A percentile compares a stretch with the other conserved stretches of the same genome.
Conservation (phyloP, 2,113 vertebrate species). For the Pseudopipra pipra region DNA sequence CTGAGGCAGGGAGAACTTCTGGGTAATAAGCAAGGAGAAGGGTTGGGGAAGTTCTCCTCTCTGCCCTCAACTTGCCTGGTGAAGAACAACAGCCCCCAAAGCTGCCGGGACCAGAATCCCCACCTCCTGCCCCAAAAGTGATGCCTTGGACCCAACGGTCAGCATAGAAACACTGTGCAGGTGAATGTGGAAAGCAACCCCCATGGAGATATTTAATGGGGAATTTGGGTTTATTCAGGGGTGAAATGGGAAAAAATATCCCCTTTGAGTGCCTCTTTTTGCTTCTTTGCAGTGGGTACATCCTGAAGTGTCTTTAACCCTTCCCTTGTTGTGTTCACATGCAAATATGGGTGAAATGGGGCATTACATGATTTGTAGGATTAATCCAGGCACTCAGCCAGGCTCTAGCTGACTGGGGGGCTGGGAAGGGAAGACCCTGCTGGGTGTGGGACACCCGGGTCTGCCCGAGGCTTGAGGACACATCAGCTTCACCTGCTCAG, state of each 20-base stretch:
- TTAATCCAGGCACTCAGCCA: background rate
- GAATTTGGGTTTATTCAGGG: background rate
- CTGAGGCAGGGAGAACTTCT: conserved; percentile 18
- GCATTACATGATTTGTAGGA: background rate
- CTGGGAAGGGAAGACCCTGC: conserved; percentile 2
- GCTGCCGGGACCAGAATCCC: background rate
- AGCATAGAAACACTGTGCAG: background rate
- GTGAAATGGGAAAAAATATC: background rate
- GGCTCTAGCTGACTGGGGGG: background rate
- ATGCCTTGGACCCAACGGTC: background rate
- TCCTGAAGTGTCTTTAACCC: background rate
- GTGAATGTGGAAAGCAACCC: background rate
- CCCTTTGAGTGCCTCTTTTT: background rate
- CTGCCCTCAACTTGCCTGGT: background rate
- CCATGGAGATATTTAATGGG: background rate
- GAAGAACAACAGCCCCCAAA: background rate
- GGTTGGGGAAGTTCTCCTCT: background rate
- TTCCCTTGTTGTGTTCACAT: background rate
- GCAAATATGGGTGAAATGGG: background rate
- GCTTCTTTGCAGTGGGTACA: background rate
- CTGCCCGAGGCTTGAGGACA: background rate
- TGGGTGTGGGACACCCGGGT: background rate
- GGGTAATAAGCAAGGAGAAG: background rate
- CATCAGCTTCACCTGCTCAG: background rate
- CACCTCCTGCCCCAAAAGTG: background rate